phyloP scores from a whole-genome alignment of 2,797 vertebrate genomes.

The Danio jaintianensis region DNA sequence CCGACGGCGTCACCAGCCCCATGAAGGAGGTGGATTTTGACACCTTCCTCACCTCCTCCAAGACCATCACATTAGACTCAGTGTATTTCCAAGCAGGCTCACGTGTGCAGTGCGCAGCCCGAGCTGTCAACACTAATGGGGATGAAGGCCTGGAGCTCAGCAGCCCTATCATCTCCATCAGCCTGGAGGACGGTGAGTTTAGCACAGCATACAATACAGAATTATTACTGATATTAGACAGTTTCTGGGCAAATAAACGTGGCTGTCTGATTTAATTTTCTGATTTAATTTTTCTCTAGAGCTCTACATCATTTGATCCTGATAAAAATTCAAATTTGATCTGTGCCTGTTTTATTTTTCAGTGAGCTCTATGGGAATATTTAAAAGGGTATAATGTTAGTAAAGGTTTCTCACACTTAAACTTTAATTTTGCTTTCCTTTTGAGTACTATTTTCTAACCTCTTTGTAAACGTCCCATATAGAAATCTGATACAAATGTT shows the following conservation, averaged over 20 bases:
- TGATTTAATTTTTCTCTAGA: not conserved
- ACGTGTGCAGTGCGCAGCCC: conserved; percentile 89
- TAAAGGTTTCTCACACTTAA: too few relatives aligned
- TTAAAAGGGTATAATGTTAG: too few relatives aligned
- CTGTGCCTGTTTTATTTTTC: not conserved
- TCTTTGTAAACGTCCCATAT: too few relatives aligned
- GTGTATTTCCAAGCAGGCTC: conserved; percentile 94
- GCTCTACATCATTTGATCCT: not conserved
- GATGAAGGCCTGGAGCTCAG: conserved; percentile 90
- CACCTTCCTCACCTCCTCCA: conserved; percentile 96
- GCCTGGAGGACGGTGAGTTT: conserved; percentile 84
- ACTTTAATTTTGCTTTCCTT: too few relatives aligned
- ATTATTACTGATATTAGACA: not conserved
- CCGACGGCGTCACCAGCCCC: conserved; percentile 90
- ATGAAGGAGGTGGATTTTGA: conserved; percentile 93
- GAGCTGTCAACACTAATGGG: conserved; percentile 88
- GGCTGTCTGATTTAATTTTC: not conserved
- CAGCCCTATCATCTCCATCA: conserved; percentile 84
- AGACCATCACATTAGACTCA: conserved; percentile 91
- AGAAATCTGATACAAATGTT: too few relatives aligned
- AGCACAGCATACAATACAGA: not conserved
- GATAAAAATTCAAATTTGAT: not conserved
- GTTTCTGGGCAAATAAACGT: not conserved
- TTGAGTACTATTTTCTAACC: too few relatives aligned
- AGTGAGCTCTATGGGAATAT: too few relatives aligned